phyloP scores from a whole-genome alignment of 2,888 invertebrate genomes.

The Ornithoptera alexandrae region DNA sequence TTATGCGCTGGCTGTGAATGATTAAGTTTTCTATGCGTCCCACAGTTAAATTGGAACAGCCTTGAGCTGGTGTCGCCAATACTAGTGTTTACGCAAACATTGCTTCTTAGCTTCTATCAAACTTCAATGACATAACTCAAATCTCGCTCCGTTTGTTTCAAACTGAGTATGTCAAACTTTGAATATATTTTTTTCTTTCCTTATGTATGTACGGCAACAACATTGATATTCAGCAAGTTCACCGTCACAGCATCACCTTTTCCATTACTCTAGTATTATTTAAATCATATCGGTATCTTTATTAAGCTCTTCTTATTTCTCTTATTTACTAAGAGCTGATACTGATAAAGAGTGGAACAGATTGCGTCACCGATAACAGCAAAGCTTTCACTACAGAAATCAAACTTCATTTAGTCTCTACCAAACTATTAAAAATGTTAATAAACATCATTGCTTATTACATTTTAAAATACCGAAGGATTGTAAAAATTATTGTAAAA shows the following conservation, averaged over 20 bases:
- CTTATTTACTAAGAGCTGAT: not conserved
- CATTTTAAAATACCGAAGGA: not conserved
- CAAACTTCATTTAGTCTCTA: not conserved
- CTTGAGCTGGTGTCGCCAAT: constrained; percentile 37
- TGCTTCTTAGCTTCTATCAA: constrained; percentile 34
- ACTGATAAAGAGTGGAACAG: not conserved
- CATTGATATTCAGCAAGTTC: not conserved
- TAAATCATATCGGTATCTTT: not conserved
- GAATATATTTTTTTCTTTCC: not conserved
- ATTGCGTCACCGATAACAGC: constrained; percentile 1
- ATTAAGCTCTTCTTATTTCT: not conserved
- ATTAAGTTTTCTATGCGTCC: constrained; percentile 28
- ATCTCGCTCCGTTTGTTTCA: constrained; percentile 19
- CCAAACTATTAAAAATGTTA: not conserved
- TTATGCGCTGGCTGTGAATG: constrained; percentile 18
- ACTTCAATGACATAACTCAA: constrained; percentile 33
- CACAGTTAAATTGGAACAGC: constrained; percentile 39
- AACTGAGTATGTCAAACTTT: constrained; percentile 1
- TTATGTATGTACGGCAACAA: not conserved
- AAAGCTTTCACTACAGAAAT: not conserved
- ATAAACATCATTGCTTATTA: not conserved
- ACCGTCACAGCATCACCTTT: too few relatives aligned
- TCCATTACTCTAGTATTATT: not conserved
- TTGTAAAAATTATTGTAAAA: too few relatives aligned
- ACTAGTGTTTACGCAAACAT: constrained; percentile 40